Base-by-base conservation (phyloP, 2,113 vertebrate genomes). In the Ciconia boyciana region DNA sequence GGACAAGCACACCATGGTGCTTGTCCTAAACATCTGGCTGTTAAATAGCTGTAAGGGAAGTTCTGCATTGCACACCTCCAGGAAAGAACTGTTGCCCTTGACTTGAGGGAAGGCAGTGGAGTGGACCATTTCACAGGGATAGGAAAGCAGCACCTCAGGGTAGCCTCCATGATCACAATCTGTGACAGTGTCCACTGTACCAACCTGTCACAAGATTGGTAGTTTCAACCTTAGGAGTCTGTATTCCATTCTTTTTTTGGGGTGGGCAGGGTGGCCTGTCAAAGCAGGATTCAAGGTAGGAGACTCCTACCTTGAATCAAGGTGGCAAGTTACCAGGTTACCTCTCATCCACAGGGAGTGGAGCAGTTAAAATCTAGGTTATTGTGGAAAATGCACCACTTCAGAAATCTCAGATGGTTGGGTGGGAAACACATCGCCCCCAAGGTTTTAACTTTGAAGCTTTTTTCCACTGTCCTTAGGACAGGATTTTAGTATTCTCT, bases 251-350 rank as follows among this genome's bases (percentile, higher is more conserved):
- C 1, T 39, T 64, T 25, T 44, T 55, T 39, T 5, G 0, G 13
- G 0, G 3, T 69, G 9, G 4, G 4, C 1, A 6, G 6, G 6
- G 25, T 75, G 32, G 10, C 36, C 54, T 71, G 25, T 65, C 54
- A 72, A 41, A 72, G 32, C 10, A 83, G 41, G 24, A 83, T 85
- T 88, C 70, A 72, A 57, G 15, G 25, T 11, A 54, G 15, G 29
- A 39, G 13, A 70, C 29, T 54, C 36, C n/a, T 88, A 4, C 5
- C 0, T 75, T 8, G 64, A 22, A 9, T 12, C 5, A 43, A 74
- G 10, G 12, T 76, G 12, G 3, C 12, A 41, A 55, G 2, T 85
- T 60, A 54, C 7, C 12, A 44, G 10, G 9, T 82, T 69, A 48
- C 36, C 10, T 68, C 12, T 82, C 17, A 24, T 24, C 24, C 26